Base-by-base conservation (phyloP, 2,113 vertebrate species). In the Phoenicopterus ruber region DNA sequence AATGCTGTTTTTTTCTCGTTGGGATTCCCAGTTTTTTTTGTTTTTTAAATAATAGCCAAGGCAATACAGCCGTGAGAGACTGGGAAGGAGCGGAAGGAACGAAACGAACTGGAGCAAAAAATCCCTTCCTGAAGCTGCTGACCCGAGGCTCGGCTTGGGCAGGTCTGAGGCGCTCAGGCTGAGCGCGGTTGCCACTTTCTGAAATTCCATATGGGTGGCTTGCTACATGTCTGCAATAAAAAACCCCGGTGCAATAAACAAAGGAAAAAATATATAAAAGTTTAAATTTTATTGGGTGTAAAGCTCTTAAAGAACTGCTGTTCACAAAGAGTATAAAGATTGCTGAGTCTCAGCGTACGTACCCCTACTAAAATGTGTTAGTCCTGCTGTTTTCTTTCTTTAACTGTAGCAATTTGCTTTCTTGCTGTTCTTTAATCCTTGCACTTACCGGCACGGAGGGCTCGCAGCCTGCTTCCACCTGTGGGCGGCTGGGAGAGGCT, bases 241-340 rank as follows among this genome's bases (percentile, higher is more conserved):
- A 96, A 19, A 22, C 59, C 46, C 71, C 0, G 9, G 82, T 90
- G 94, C 95, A 96, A 96, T 98, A 98, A 98, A 97, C 80, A 50
- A 96, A 97, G 90, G 40, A 94, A 97, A 97, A 95, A 96, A 97
- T 91, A 96, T 97, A 98, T 97, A 97, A 93, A 98, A 95, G 73
- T 97, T 98, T 97, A 97, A 77, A 96, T 98, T 98, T 98, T 98
- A 98, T 98, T 97, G 96, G 97, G 98, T 98, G 96, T 97, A 97
- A 98, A 98, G 97, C 96, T 98, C 97, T 98, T 98, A 97, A 98
- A 98, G 96, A 96, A 96, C 95, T 96, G 77, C 95, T 95, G 94
- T 84, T 98, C 90, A 86, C 96, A 94, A 94, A 88, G 82, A 88
- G 82, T 82, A 83, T 88, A 95, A 95, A 97, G 96, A 94, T 94